Evolutionary conservation across 2,797 vertebrate genomes (phyloP).

Genomic region (Limosa lapponica): DNA sequence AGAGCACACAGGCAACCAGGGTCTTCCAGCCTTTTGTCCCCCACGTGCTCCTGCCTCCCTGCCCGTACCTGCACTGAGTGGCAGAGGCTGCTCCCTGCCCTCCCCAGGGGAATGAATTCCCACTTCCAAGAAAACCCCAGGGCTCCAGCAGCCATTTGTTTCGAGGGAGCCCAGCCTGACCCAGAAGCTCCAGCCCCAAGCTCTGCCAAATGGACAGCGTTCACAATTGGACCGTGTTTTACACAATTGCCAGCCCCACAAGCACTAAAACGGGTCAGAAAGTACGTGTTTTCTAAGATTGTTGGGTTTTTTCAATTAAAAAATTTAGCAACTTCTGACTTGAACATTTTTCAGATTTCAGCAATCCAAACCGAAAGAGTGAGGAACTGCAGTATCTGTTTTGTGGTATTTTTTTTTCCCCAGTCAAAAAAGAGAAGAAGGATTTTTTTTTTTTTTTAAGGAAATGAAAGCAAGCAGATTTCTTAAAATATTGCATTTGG

Average conservation of each 20-base stretch:
- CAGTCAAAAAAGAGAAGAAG: not conserved
- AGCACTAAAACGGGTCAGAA: not conserved
- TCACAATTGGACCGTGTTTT: not conserved
- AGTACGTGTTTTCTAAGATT: not conserved
- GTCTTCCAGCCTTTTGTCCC: not conserved
- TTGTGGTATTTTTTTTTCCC: fast-evolving
- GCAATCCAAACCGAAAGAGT: not conserved
- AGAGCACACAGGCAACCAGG: not conserved
- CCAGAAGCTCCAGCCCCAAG: not conserved
- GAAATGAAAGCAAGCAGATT: not conserved
- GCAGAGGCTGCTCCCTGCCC: not conserved
- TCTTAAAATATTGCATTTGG: not conserved
- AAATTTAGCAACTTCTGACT: not conserved
- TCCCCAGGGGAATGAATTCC: not conserved
- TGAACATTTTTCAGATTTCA: not conserved
- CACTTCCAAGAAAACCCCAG: not conserved
- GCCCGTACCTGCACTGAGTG: not conserved
- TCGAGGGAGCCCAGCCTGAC: not conserved
- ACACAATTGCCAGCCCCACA: fast-evolving
- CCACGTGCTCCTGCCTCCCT: fast-evolving
- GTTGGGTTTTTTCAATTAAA: fast-evolving
- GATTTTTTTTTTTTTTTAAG: not conserved
- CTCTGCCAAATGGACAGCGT: not conserved
- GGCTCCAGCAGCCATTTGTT: not conserved
- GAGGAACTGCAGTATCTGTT: not conserved